phyloP scores from a whole-genome alignment of 1,140 invertebrate species.

The Solen grandis region DNA sequence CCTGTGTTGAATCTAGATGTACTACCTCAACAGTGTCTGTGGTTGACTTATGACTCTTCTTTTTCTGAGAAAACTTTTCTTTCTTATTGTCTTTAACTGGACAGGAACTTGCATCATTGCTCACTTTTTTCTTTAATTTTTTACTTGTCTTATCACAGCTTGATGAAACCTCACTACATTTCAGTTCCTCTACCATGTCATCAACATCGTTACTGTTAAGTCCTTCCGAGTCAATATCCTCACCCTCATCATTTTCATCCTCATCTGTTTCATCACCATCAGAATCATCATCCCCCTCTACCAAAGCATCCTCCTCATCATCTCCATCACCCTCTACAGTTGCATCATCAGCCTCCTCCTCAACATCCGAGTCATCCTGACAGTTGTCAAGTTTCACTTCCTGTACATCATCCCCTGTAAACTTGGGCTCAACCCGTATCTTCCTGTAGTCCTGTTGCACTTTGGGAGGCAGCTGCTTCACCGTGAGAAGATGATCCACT shows the following conservation, averaged over 20 bases:
- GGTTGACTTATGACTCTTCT: too few relatives aligned
- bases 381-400: slow-evolving; percentile 43
- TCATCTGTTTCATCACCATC: slow-evolving; percentile 38
- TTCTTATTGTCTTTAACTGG: slow-evolving; percentile 2
- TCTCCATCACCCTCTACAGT: neutral
- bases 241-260: slow-evolving; percentile 12
- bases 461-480: slow-evolving; percentile 25
- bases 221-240: neutral
- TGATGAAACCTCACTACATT: neutral
- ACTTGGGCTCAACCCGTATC: slow-evolving; percentile 72
- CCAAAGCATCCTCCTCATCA: slow-evolving; percentile 36
- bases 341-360: slow-evolving; percentile 58
- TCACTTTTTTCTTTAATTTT: neutral
- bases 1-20: slow-evolving; percentile 35
- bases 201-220: slow-evolving; percentile 39
- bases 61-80: neutral
- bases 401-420: slow-evolving; percentile 69
- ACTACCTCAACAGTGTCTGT: too few relatives aligned
- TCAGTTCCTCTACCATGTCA: neutral
- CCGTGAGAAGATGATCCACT: too few relatives aligned
- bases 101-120: slow-evolving; percentile 3
- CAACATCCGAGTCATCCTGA: slow-evolving; percentile 54
- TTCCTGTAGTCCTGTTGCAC: slow-evolving; percentile 71
- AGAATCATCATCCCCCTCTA: slow-evolving; percentile 59
- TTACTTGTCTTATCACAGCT: neutral